Percentiles rank a stretch among this genome's conserved stretches.
Evolutionary conservation across 2,888 invertebrate genomes (phyloP).

Genomic region (Selenia dentaria): DNA sequence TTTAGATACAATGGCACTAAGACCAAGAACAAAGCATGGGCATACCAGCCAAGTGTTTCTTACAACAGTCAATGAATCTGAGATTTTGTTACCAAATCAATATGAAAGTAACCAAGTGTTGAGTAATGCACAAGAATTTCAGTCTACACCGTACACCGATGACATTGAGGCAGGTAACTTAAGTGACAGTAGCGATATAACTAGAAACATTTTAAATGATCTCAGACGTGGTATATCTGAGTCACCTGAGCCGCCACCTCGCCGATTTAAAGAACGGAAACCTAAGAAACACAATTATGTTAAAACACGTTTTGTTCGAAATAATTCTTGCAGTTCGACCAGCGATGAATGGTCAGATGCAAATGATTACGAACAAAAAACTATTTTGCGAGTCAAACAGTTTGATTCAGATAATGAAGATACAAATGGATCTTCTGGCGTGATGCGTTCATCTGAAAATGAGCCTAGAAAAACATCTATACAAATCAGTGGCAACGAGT

Average conservation of each 20-base stretch:
- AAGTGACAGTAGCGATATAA: conserved; percentile 76
- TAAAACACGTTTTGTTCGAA: conserved; percentile 76
- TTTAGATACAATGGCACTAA: conserved; percentile 93
- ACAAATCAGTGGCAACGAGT: conserved; percentile 89
- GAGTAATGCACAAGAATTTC: conserved; percentile 17
- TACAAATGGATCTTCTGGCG: conserved; percentile 43
- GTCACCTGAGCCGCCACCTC: conserved; percentile 78
- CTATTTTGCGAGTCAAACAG: conserved; percentile 71
- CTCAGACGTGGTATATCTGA: conserved; percentile 71
- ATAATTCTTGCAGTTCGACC: conserved; percentile 74
- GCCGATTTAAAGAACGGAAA: conserved; percentile 67
- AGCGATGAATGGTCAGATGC: conserved; percentile 82
- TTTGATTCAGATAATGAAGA: conserved; percentile 79
- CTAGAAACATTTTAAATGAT: conserved; percentile 66
- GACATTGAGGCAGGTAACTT: conserved; percentile 65
- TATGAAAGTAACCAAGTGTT: conserved; percentile 33
- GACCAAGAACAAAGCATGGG: conserved; percentile 85
- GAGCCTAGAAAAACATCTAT: conserved; percentile 87
- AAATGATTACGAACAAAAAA: conserved; percentile 77
- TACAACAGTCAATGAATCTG: conserved; percentile 65
- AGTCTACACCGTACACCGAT: conserved; percentile 34
- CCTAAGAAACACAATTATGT: conserved; percentile 79
- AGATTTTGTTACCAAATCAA: conserved; percentile 41
- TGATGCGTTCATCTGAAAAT: conserved; percentile 56
- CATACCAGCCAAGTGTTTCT: conserved; percentile 87